Evolutionary conservation across 2,113 vertebrate genomes (phyloP).

Genomic region (Odontesthes bonariensis): DNA sequence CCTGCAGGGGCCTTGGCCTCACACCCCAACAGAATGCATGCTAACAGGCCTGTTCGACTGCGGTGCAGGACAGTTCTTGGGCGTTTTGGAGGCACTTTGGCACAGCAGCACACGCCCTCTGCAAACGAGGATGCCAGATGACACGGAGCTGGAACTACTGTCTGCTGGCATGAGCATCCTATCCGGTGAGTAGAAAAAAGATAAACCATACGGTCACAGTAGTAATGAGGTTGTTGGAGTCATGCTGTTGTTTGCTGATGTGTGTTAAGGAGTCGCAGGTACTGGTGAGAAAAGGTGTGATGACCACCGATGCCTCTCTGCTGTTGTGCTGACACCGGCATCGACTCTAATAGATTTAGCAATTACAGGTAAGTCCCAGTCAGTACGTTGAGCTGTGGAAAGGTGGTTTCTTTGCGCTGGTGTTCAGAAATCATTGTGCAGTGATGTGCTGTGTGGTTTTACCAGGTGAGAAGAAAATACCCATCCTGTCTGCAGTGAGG

Average conservation of each 20-base stretch:
- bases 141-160: constrained; percentile 88
- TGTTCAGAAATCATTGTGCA: background rate
- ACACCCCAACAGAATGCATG: constrained; percentile 83
- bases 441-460: constrained; percentile 18
- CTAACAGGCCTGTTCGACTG: constrained; percentile 88
- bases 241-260: background rate
- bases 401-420: constrained; percentile 12
- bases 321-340: constrained; percentile 58
- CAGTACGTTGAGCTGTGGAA: background rate
- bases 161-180: constrained; percentile 90
- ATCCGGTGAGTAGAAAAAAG: constrained; percentile 79
- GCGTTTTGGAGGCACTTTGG: constrained; percentile 89
- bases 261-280: constrained; percentile 62
- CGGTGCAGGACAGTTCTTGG: constrained; percentile 87
- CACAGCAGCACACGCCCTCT: constrained; percentile 80
- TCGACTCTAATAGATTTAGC: constrained; percentile 75
- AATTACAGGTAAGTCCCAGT: constrained; percentile 60
- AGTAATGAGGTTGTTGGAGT: background rate
- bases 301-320: constrained; percentile 33
- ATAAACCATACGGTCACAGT: background rate
- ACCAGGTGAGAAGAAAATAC: constrained; percentile 84
- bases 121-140: constrained; percentile 79
- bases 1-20: constrained; percentile 85
- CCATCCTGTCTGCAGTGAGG: constrained; percentile 85
- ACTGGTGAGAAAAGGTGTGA: too few relatives aligned